Evolutionary conservation across 1,140 invertebrate species (phyloP), one percentile per base, ranked within the genome.

Genomic region (Oryctes rhinoceros): DNA sequence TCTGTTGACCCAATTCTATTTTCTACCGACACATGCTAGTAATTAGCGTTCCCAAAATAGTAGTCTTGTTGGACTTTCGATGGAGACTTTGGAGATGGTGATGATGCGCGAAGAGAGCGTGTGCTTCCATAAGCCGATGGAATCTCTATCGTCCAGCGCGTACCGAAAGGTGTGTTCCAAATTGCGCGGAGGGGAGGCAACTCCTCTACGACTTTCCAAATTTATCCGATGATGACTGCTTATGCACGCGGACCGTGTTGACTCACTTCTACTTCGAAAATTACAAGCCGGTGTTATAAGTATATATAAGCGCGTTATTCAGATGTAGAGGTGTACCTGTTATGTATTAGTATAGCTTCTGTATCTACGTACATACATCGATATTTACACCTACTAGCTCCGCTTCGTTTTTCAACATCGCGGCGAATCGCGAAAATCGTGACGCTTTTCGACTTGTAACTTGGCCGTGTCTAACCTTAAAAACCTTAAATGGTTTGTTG

Each of bases 401-500:
- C 53, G 53, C 15, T 18, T 59, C 49, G n/a, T 53, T 53, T 53
- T 53, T 53, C 49, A 44, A 13, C 49, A 53, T 13, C 53, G 53
- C 18, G 0, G 15, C 18, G 53, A 59, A 59, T 18, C 53, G 53
- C n/a, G 49, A 53, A 53, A 10, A 53, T 53, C 49, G 49, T 59
- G 53, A 59, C 53, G 53, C 6, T 59, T 18, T n/a, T 13, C 4
- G 11, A 13, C 13, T n/a, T 18, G 15, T 18, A 18, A 18, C 15
- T 6, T 6, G 53, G 53, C n/a, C 18, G 53, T 59, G 53, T 18
- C n/a, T 59, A 59, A 15, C 15, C 18, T 18, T 59, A 59, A 59
- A 59, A 18, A n/a, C 53, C 18, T 59, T 59, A 59, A 59, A 59
- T 59, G 53, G 53, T n/a, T 59, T 59, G 53, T 59, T 59, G 53